Base-by-base conservation (phyloP, 2,797 vertebrate genomes). In the Pampus argenteus region DNA sequence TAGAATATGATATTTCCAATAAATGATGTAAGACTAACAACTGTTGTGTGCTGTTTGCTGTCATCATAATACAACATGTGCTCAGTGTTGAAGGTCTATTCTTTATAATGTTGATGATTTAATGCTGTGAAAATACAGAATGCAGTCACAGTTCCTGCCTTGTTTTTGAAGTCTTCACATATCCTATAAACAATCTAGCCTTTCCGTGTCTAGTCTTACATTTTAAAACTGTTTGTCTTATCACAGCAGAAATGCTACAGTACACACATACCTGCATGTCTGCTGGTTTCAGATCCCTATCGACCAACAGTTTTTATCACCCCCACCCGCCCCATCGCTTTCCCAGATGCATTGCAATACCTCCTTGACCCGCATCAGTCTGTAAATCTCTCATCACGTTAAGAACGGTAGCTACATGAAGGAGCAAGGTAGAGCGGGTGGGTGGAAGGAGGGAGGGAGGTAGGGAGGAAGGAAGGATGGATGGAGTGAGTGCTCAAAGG, bases 261-360 rank as follows among this genome's bases (percentile, higher is more conserved):
- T 44, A 8, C 40, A 9, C 28, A 10, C 74, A 78, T 76, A 70
- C 71, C 76, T 79, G 74, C 69, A 54, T 54, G 18, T 77, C 67
- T 71, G 31, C 63, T 14, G 17, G 36, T 80, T 71, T 74, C 74
- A 70, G 88, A 92, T 88, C 51, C 11, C 29, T 83, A 89, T 91
- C 88, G 66, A 22, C 18, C 20, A 17, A 44, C 1, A 48, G 20
- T 70, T 74, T 74, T 66, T 63, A 22, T 77, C 66, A 29, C 47
- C 31, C 54, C 29, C 34, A 18, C 4, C 31, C 28, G 20, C n/a
- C 18, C 9, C 25, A 29, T 49, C 20, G 44, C 28, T 52, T 58
- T 70, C 58, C 63, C 54, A 18, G 6, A 66, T 52, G 26, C 63
- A 48, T 81, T 79, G 76, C 40, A 15, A 22, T 58, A 59, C 34